Percentiles rank a stretch among this genome's conserved stretches.
Evolutionary conservation across 1,140 invertebrate genomes (phyloP).

Genomic region (Dendrolimus kikuchii): DNA sequence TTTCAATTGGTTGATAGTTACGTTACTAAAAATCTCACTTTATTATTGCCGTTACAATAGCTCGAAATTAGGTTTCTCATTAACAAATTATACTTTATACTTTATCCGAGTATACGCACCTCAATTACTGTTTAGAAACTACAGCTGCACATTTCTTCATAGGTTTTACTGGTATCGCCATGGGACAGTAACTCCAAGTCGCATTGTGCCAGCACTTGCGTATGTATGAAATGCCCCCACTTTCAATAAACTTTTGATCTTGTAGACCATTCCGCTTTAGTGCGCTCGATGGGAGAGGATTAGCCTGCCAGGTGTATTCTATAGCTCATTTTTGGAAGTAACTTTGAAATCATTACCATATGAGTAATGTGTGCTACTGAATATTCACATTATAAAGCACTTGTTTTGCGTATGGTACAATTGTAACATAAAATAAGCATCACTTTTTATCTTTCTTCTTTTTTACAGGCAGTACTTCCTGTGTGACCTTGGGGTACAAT

Average conservation of each 20-base stretch:
- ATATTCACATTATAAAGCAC: no score
- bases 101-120: conserved; percentile 28
- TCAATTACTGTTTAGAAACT: conserved; percentile 32
- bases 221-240: conserved; percentile 50
- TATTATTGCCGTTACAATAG: no score
- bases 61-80: no score
- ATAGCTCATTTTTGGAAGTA: no score
- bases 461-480: conserved; percentile 42
- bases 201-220: conserved; percentile 44
- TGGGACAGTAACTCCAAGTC: conserved; percentile 36
- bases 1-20: no score
- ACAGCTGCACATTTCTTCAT: conserved; percentile 46
- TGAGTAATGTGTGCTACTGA: no score
- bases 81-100: neutral
- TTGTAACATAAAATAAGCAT: neutral
- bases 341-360: no score
- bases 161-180: conserved; percentile 38
- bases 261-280: conserved; percentile 58
- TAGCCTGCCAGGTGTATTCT: conserved; percentile 39
- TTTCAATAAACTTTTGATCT: conserved; percentile 50
- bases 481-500: conserved; percentile 38
- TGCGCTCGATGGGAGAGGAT: conserved; percentile 46
- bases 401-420: no score
- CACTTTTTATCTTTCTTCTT: conserved; percentile 38
- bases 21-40: no score